Base-by-base conservation (phyloP, 1,140 invertebrate genomes). In the Leptinotarsa lineolata region DNA sequence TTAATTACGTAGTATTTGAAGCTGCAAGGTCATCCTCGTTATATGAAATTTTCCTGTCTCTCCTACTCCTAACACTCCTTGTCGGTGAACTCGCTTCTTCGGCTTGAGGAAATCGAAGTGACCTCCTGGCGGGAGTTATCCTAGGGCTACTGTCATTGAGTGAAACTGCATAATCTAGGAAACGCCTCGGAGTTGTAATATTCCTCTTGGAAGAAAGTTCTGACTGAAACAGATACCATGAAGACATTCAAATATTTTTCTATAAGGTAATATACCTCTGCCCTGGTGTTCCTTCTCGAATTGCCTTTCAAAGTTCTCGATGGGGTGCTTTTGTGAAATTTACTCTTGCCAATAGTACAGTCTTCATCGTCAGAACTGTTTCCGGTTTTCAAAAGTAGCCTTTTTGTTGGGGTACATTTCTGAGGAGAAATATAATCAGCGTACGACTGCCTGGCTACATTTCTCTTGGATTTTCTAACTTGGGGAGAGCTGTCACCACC, bases 291-390 rank as follows among this genome's bases (percentile, higher is more conserved):
- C 22, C 15, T 69, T 16, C 54, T 69, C 4, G 48, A 20, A 20
- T 6, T 30, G 12, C 48, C n/a, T 16, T 15, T 54, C 48, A 54
- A 54, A 54, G 12, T 54, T 54, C 21, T 58, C 15, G 45, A 20
- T 1, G 13, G 22, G 18, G 48, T 24, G 21, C 58, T 69, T 69
- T 59, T 18, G 8, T 11, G 18, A 11, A 46, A 16, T 46, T 68
- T 58, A 6, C 2, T 69, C 58, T 59, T 69, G 45, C 12, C 59
- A 24, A 4, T 21, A 46, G 46, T 11, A 69, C 13, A 30, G 3
- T 30, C 16, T n/a, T 69, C 68, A n/a, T 69, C 68, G 3, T 69
- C 46, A 46, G 75, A 69, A 65, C 58, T 61, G 16, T 58, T 16
- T 68, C n/a, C 11, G 12, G 45, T 45, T 18, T 54, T 54, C n/a